Conservation (phyloP, 2,113 vertebrate genomes). For the Pelusios castaneus region DNA sequence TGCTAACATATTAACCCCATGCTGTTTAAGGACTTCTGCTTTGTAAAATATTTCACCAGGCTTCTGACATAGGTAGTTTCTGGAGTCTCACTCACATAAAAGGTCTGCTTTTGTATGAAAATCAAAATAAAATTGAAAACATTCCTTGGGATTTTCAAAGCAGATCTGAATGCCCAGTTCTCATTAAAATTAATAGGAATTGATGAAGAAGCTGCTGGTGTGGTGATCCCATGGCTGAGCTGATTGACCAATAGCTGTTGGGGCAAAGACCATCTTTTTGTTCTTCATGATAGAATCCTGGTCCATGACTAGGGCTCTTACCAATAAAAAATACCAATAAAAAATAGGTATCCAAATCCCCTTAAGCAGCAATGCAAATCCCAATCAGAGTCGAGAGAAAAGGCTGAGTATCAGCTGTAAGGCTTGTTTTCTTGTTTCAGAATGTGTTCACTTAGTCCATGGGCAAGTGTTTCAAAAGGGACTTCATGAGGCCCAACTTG, state of each 20-base stretch:
- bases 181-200: background rate
- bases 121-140: background rate
- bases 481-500: background rate
- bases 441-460: background rate
- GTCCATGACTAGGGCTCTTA: background rate
- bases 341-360: background rate
- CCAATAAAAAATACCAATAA: background rate
- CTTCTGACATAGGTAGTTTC: background rate
- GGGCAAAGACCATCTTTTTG: background rate
- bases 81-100: background rate
- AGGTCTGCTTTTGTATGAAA: background rate
- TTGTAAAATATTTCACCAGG: background rate
- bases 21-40: background rate
- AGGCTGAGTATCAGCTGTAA: background rate
- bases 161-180: background rate
- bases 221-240: background rate
- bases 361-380: rapidly evolving
- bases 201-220: background rate
- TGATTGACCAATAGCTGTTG: background rate
- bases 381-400: rapidly evolving
- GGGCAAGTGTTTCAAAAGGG: background rate
- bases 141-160: background rate
- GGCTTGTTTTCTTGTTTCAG: background rate
- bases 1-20: background rate
- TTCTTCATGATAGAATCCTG: background rate